Percentiles rank a stretch among this genome's conserved stretches.
phyloP scores from a whole-genome alignment of 1,140 invertebrate genomes.

The Drosophila ercepeae region DNA sequence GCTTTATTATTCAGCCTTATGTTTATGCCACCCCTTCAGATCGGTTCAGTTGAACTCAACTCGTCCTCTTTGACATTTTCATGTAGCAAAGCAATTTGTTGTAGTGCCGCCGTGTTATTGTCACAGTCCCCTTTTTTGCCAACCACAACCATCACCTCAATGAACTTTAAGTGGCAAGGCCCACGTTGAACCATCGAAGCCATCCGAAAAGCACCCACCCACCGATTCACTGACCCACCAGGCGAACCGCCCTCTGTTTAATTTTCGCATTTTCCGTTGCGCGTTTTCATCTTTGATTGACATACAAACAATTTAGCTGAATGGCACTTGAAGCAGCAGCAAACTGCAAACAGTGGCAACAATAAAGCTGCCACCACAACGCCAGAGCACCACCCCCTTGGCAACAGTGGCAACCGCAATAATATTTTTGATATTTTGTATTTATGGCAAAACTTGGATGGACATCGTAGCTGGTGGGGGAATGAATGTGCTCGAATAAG shows the following conservation, averaged over 20 bases:
- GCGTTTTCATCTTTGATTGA: conserved; percentile 82
- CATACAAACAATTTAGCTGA: conserved; percentile 83
- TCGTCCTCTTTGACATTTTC: conserved; percentile 61
- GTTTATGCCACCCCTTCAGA: conserved; percentile 63
- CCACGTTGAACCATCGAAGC: conserved; percentile 25
- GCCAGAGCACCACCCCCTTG: conserved; percentile 40
- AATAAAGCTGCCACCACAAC: conserved; percentile 35
- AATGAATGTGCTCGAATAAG: conserved; percentile 22
- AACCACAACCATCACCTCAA: conserved; percentile 69
- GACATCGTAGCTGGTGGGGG: conserved; percentile 14
- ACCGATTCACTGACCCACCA: neutral
- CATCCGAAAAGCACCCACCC: neutral
- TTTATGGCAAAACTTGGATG: conserved; percentile 56
- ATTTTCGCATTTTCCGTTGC: conserved; percentile 81
- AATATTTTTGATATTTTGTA: conserved; percentile 79
- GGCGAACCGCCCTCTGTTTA: conserved; percentile 50
- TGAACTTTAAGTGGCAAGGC: conserved; percentile 65
- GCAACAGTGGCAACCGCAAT: conserved; percentile 31
- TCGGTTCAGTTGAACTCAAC: conserved; percentile 5
- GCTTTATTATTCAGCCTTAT: conserved; percentile 61
- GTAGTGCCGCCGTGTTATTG: conserved; percentile 58
- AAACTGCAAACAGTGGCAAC: conserved; percentile 66
- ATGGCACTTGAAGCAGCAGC: conserved; percentile 74
- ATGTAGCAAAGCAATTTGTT: conserved; percentile 74
- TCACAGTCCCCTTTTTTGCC: conserved; percentile 40